Percentiles rank a stretch among this genome's conserved stretches.
Conservation (phyloP, 1,140 invertebrate species). For the Psix sp. region DNA sequence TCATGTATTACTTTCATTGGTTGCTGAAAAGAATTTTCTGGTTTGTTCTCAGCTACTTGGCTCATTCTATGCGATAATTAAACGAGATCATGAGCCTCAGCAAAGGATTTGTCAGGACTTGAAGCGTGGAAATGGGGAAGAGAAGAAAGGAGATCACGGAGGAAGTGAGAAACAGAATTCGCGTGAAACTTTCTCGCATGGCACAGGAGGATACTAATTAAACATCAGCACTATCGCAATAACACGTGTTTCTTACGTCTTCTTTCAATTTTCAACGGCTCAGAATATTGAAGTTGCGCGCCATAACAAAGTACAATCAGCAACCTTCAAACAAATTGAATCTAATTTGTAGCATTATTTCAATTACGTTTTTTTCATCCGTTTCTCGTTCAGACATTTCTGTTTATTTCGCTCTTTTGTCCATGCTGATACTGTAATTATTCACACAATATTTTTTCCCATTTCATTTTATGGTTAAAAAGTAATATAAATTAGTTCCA, state of each 20-base stretch:
- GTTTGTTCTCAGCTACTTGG: constrained; percentile 62
- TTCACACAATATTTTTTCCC: too few species aligned
- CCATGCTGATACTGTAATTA: too few species aligned
- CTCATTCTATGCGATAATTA: constrained; percentile 54
- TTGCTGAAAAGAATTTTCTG: constrained; percentile 49
- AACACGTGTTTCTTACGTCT: constrained; percentile 28
- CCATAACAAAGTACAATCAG: too few species aligned
- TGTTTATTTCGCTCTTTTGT: too few species aligned
- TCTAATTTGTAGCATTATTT: too few species aligned
- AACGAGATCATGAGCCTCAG: constrained; percentile 41
- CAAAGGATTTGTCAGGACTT: constrained; percentile 53
- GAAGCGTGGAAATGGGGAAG: constrained; percentile 63
- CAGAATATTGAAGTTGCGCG: too few species aligned
- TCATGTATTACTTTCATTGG: constrained; percentile 64
- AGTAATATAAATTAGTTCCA: constrained; percentile 12
- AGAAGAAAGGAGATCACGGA: constrained; percentile 52
- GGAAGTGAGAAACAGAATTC: constrained; percentile 53
- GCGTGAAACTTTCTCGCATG: constrained; percentile 62
- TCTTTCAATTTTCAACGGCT: constrained; percentile 19
- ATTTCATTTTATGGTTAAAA: neutral
- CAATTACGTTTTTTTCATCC: too few species aligned
- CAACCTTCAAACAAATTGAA: too few species aligned
- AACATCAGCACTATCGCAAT: constrained; percentile 55
- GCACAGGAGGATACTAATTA: constrained; percentile 65
- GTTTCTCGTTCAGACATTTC: too few species aligned